These are phyloP conservation scores for Drosophila barbarae DNA, from an alignment of 2,888 invertebrate genomes.

Conservation along the genomic window DNA sequence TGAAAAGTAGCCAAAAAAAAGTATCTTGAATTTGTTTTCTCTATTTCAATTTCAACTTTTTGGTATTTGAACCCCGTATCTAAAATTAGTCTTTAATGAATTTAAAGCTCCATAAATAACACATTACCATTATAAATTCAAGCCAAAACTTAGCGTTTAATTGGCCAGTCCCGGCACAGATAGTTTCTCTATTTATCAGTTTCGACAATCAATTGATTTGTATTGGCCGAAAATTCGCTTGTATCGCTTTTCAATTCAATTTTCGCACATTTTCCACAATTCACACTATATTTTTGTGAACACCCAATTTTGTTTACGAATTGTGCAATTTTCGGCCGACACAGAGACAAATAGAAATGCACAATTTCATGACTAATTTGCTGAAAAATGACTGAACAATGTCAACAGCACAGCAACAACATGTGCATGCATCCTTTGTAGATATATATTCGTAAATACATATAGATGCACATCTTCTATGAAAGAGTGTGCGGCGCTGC, in stretches of 20 bases:
- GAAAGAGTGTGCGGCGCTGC: conserved; percentile 22
- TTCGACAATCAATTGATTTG: conserved; percentile 47
- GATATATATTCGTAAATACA: conserved; percentile 11
- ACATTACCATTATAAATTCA: conserved; percentile 1
- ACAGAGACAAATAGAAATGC: conserved; percentile 50
- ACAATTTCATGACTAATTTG: conserved; percentile 67
- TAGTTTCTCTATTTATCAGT: background rate
- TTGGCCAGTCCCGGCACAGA: background rate
- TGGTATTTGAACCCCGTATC: background rate
- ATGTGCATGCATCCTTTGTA: conserved; percentile 58
- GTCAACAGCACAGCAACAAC: conserved; percentile 42
- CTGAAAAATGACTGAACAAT: conserved; percentile 56
- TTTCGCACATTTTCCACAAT: conserved; percentile 21
- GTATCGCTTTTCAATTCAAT: conserved; percentile 40
- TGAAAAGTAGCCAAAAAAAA: too few relatives aligned
- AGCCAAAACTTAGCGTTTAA: background rate
- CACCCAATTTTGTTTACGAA: conserved; percentile 31
- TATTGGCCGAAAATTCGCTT: conserved; percentile 4
- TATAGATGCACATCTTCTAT: conserved; percentile 11
- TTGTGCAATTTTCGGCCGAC: conserved; percentile 38
- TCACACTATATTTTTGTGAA: conserved; percentile 10
- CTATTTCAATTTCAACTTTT: background rate
- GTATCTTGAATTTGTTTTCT: background rate
- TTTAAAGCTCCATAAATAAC: background rate
- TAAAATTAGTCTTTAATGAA: too few relatives aligned